Evolutionary conservation across 2,888 invertebrate species (phyloP).

Genomic region (Pollenia amentaria): DNA sequence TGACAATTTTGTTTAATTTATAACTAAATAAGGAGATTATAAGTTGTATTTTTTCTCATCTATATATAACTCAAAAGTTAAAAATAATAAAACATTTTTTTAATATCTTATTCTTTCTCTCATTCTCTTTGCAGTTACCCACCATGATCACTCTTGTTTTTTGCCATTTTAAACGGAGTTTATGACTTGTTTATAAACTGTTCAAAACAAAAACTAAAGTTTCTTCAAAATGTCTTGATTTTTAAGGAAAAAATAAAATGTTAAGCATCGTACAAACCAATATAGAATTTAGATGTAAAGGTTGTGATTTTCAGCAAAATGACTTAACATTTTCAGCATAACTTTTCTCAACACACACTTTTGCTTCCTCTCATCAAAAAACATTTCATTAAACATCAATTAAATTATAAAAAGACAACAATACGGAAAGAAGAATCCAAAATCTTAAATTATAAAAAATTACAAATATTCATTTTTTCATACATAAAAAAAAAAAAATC

Average conservation of each 20-base stretch:
- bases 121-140: constrained; percentile 50
- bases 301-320: constrained; percentile 56
- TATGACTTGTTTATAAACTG: constrained; percentile 28
- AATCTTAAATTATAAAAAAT: not conserved
- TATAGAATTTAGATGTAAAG: constrained; percentile 40
- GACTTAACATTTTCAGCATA: constrained; percentile 52
- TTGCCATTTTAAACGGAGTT: not conserved
- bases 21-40: not conserved
- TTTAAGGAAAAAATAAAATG: constrained; percentile 48
- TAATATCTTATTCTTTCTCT: constrained; percentile 7
- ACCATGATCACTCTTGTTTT: constrained; percentile 7
- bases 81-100: not conserved
- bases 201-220: not conserved
- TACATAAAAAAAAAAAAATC: constrained; percentile 1
- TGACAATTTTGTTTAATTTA: constrained; percentile 1
- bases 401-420: not conserved
- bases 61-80: too few relatives aligned
- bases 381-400: constrained; percentile 6
- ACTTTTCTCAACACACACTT: constrained; percentile 22
- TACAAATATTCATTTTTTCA: constrained; percentile 44
- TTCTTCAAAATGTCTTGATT: constrained; percentile 67
- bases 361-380: constrained; percentile 60
- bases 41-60: not conserved
- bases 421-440: constrained; percentile 11
- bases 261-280: constrained; percentile 22